Base-by-base conservation (phyloP, 2,888 invertebrate genomes). In the Zhuqinia jingwanae region DNA sequence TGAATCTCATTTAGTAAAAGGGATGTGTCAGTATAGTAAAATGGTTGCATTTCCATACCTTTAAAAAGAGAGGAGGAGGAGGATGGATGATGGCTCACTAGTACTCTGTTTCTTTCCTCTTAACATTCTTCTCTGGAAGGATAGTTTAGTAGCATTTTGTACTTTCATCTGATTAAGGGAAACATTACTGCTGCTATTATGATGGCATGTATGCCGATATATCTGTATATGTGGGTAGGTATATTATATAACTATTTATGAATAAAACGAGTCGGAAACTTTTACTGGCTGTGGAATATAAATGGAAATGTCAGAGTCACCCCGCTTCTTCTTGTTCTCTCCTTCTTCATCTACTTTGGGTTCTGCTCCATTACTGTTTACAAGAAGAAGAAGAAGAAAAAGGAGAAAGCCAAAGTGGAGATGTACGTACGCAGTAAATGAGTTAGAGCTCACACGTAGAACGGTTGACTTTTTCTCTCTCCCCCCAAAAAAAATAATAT, bases 101-200 rank as follows among this genome's bases (percentile, higher is more conserved):
- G 36, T 36, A 36, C 8, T 75, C 30, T n/a, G n/a, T n/a, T n/a
- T n/a, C 47, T 17, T 79, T 79, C 53, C 65, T 25, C 36, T 36
- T 77, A 3, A 53, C 27, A 17, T 27, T 17, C 20, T 70, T 47
- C 27, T 25, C 22, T 45, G 17, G 2, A 36, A 50, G 15, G 60
- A 73, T 27, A 50, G 75, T 83, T 76, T 76, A 75, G 76, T 47
- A 63, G 76, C 75, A 75, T 65, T 70, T 76, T 83, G 76, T 83
- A 77, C 68, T 77, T 84, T 84, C 84, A 84, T 84, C 84, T 84
- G 84, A 84, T 84, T 84, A 84, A 77, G 77, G 84, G 77, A 77
- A 84, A 56, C 63, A 77, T 68, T 77, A 70, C 53, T 53, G 36
- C 77, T 22, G 8, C 36, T 36, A 8, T 36, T 36, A 36, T 36